Base-by-base conservation (phyloP, 2,797 vertebrate species). In the Aldrovandia affinis region DNA sequence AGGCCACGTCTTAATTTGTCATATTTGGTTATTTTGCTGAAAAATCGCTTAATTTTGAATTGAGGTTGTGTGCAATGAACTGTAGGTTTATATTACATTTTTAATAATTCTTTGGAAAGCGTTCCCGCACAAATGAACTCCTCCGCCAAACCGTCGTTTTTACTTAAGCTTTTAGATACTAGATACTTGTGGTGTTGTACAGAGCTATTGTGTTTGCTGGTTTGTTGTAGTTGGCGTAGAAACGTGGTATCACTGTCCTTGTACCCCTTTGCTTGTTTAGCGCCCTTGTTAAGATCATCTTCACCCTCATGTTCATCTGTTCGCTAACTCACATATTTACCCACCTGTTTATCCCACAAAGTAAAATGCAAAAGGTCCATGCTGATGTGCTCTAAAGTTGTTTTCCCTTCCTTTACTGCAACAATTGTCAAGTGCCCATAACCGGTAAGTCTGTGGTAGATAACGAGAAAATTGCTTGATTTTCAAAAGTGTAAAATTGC, bases 391-490 rank as follows among this genome's bases (percentile, higher is more conserved):
- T 44, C 86, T 89, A 83, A 92, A 91, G 55, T 39, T 92, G 81
- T 91, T 39, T 87, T 92, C 78, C 92, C 30, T 83, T 95, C 92
- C 94, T 94, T 95, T 93, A 94, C 96, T 96, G 96, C 97, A 94
- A 92, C 92, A 92, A 92, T 93, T 94, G 90, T 94, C 92, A 94
- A 99, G 98, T 99, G 92, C 98, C 98, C 90, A 99, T 99, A 93
- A 99, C 98, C 89, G 98, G 98, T 99, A 95, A 98, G 98, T 97
- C 89, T 25, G 80, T 81, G 25, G 42, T 52, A 42, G 20, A 14
- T n/a, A 20, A 42, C 25, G 25, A 25, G 15, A 55, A 52, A 79
- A 33, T 14, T 33, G 28, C 47, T 55, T 79, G 78, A 20, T 20
- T 22, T 78, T 78, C n/a, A 28, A 6, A 54, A 54, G 78, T 79